phyloP scores from a whole-genome alignment of 1,140 invertebrate species.

The Drosophila oshimai region DNA sequence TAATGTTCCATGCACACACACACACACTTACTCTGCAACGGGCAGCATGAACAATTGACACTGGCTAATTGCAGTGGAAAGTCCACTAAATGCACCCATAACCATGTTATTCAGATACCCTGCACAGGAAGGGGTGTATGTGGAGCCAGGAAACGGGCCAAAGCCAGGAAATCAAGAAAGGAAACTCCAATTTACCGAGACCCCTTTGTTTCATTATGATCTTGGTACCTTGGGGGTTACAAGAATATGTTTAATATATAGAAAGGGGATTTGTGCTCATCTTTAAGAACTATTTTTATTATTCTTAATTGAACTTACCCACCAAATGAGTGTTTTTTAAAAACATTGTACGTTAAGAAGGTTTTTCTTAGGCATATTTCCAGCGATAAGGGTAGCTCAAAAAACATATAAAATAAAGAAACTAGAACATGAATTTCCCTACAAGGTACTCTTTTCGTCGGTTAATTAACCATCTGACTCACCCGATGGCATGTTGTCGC shows the following conservation, averaged over 20 bases:
- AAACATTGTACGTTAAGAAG: too few relatives aligned
- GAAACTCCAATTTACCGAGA: neutral
- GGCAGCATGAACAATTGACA: conserved; percentile 57
- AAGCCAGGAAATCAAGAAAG: neutral
- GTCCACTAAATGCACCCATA: conserved; percentile 59
- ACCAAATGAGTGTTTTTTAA: too few relatives aligned
- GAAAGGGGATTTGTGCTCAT: too few relatives aligned
- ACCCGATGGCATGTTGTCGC: conserved; percentile 29
- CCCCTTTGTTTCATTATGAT: neutral
- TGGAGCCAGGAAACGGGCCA: neutral
- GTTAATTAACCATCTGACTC: neutral
- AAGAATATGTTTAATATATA: neutral
- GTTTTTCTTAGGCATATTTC: too few relatives aligned
- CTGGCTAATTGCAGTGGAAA: conserved; percentile 69
- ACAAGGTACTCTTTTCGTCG: neutral
- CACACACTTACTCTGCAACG: too few relatives aligned
- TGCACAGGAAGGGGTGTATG: conserved; percentile 1
- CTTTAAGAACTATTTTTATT: too few relatives aligned
- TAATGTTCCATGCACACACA: conserved; percentile 49
- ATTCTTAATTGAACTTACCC: too few relatives aligned
- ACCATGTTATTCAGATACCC: conserved; percentile 48
- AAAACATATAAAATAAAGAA: too few relatives aligned
- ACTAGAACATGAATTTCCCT: too few relatives aligned
- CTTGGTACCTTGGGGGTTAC: too few relatives aligned
- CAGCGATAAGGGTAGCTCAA: too few relatives aligned